A percentile compares a stretch with the other conserved stretches of the same genome.
phyloP scores from a whole-genome alignment of 2,797 vertebrate species.

The Falco columbarius region DNA sequence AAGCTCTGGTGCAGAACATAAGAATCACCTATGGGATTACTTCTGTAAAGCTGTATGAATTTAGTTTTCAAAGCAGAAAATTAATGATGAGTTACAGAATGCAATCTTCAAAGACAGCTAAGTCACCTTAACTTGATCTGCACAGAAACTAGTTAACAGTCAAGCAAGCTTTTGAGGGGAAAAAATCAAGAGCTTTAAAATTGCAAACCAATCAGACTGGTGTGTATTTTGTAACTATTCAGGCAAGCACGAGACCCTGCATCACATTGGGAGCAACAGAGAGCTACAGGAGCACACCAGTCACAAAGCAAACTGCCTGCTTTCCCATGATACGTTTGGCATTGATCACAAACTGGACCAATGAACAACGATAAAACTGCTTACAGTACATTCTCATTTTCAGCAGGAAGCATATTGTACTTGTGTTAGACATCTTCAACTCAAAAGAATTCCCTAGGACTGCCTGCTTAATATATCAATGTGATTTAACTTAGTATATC shows the following conservation, averaged over 20 bases:
- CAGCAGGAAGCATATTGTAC: not conserved
- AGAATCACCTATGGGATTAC: not conserved
- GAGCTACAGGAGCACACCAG: not conserved
- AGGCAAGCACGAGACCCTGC: not conserved
- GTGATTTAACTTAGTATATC: not conserved
- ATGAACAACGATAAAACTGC: not conserved
- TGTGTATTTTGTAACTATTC: not conserved
- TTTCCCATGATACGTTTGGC: not conserved
- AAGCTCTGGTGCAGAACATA: constrained; percentile 28
- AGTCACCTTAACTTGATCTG: not conserved
- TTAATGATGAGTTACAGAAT: constrained; percentile 8
- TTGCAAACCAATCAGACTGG: not conserved
- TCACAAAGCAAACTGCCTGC: not conserved
- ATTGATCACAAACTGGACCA: not conserved
- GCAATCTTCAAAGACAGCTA: constrained; percentile 8
- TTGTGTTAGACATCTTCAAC: not conserved
- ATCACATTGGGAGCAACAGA: not conserved
- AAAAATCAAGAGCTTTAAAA: not conserved
- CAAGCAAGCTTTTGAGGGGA: not conserved
- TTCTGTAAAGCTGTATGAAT: constrained; percentile 11
- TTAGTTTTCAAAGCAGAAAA: constrained; percentile 41
- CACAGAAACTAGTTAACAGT: not conserved
- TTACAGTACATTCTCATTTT: not conserved
- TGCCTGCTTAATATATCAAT: not conserved
- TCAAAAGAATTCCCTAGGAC: not conserved